Evolutionary conservation across 2,113 vertebrate species (phyloP), one percentile per base, ranked within the genome.

Genomic region (Nerophis lumbriciformis): DNA sequence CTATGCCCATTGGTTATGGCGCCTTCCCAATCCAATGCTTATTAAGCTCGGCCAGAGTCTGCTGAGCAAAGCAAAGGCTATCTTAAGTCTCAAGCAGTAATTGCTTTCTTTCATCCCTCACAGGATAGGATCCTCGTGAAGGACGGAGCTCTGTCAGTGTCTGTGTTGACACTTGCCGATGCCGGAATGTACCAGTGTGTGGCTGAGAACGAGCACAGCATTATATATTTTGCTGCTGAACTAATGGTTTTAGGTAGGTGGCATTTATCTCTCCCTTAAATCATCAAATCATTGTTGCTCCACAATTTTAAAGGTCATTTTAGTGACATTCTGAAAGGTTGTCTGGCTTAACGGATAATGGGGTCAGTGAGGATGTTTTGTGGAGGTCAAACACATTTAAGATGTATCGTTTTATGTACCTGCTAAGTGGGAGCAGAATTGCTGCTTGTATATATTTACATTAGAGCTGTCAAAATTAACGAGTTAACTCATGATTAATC

Each of bases 141-240:
- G 85, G 92, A 94, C 1, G 94, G 94, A 62, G 91, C 92, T 63
- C 90, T 95, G 75, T 91, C 90, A 21, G 91, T 95, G 82, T 88
- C 88, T 9, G 89, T 84, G 71, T 88, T 98, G 79, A 93, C 91
- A 28, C 88, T 95, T 66, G 91, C 91, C 48, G 95, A 98, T 73
- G 93, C 93, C 62, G 95, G 94, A 78, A 94, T 94, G 91, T 97
- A 96, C 90, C 94, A 95, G 39, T 97, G 95, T 79, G 86, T 96
- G 83, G 95, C 94, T 3, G 93, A 96, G 87, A 97, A 98, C 84
- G 94, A 95, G 81, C 94, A 96, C 6, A 94, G 95, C 8, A 84
- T 93, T 57, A 91, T 95, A 82, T 94, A 92, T 76, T 93, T 94
- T 5, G 93, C 90, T 62, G 94, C 95, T 38, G 93, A 96, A 75